phyloP scores from a whole-genome alignment of 1,140 invertebrate genomes.

The Tenebrio molitor region DNA sequence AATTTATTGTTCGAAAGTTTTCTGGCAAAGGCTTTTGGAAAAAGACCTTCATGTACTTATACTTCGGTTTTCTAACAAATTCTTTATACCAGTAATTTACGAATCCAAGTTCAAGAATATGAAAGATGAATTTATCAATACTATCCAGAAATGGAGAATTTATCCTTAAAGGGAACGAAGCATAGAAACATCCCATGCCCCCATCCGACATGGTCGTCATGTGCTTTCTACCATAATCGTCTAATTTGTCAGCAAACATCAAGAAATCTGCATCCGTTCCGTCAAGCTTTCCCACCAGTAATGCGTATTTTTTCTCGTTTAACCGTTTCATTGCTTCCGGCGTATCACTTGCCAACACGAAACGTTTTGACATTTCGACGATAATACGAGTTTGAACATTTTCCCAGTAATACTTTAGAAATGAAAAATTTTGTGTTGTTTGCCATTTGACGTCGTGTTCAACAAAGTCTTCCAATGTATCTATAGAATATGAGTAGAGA shows the following conservation, averaged over 20 bases:
- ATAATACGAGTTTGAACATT: background rate
- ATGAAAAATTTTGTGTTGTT: background rate
- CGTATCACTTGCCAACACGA: background rate
- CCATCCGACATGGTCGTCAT: background rate
- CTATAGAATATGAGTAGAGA: background rate
- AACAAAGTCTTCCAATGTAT: background rate
- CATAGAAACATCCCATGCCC: background rate
- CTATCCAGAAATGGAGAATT: slow-evolving; percentile 1
- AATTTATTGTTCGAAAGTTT: background rate
- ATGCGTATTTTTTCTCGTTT: background rate
- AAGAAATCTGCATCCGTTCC: background rate
- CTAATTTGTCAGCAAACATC: slow-evolving; percentile 8
- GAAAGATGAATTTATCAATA: background rate
- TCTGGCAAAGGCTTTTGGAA: background rate
- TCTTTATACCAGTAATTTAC: slow-evolving; percentile 13
- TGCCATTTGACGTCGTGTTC: background rate
- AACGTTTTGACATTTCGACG: background rate
- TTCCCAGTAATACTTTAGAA: background rate
- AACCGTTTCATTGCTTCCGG: background rate
- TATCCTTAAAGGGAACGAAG: background rate
- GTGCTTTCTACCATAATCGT: slow-evolving; percentile 1
- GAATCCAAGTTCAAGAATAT: slow-evolving; percentile 15
- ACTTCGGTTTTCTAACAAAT: background rate
- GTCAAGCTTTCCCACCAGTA: background rate
- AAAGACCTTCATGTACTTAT: slow-evolving; percentile 1